Conservation (phyloP, 2,797 vertebrate species). For the Hyperoplus immaculatus region DNA sequence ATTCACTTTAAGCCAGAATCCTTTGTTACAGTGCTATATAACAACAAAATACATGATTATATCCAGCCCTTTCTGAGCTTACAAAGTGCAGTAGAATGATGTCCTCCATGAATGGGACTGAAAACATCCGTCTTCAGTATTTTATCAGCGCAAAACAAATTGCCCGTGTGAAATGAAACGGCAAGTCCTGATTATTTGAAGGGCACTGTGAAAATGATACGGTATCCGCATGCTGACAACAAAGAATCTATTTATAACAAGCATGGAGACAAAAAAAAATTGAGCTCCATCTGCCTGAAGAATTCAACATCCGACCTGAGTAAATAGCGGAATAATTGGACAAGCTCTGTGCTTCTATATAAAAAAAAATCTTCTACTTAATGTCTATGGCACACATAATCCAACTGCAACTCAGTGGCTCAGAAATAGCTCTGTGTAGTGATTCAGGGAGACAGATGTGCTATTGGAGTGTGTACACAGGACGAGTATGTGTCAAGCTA, state of each 20-base stretch:
- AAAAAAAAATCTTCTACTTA: conserved; percentile 17
- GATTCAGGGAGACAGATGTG: conserved; percentile 64
- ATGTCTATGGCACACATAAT: conserved; percentile 22
- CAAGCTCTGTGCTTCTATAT: conserved; percentile 2
- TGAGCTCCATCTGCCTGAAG: conserved; percentile 30
- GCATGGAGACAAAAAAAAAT: conserved; percentile 16
- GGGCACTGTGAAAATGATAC: conserved; percentile 27
- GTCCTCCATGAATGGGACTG: not conserved
- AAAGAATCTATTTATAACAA: conserved; percentile 60
- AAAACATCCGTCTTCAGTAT: not conserved
- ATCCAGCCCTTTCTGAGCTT: not conserved
- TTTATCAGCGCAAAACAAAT: not conserved
- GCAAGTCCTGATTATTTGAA: conserved; percentile 36
- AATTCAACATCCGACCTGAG: conserved; percentile 10
- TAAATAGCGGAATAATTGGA: conserved; percentile 57
- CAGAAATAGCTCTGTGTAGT: conserved; percentile 31
- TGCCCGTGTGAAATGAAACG: conserved; percentile 14
- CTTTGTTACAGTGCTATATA: not conserved
- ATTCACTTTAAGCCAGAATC: not conserved
- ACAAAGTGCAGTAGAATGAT: not conserved
- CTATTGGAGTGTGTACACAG: conserved; percentile 35
- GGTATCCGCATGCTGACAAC: conserved; percentile 22
- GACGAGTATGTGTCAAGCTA: conserved; percentile 51
- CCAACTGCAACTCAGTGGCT: conserved; percentile 20
- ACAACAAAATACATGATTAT: not conserved